Percentiles rank a stretch among this genome's conserved stretches.
Evolutionary conservation across 1,140 invertebrate genomes (phyloP).

Genomic region (Odontomachus brunneus): DNA sequence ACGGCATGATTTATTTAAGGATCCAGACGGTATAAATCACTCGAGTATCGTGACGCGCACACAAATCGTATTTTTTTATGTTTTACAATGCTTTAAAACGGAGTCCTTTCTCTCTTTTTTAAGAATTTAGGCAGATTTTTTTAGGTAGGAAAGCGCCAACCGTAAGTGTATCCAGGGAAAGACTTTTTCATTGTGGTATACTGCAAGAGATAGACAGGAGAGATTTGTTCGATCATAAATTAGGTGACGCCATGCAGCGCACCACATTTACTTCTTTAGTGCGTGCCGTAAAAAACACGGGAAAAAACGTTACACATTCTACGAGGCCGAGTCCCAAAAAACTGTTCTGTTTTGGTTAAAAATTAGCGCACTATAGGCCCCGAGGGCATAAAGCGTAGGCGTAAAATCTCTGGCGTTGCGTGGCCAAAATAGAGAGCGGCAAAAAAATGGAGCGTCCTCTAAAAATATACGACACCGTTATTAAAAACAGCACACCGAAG

Average conservation of each 20-base stretch:
- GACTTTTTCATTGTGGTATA: too few species aligned
- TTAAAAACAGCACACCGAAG: constrained; percentile 80
- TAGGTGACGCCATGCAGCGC: background rate
- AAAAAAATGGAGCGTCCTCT: constrained; percentile 72
- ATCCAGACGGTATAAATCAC: background rate
- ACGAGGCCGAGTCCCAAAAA: constrained; percentile 70
- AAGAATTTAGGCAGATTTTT: too few species aligned
- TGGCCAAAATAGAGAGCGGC: constrained; percentile 20
- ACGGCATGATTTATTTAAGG: constrained; percentile 14
- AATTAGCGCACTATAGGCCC: constrained; percentile 76
- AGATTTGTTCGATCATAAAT: constrained; percentile 43
- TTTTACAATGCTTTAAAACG: background rate
- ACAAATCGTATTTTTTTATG: background rate
- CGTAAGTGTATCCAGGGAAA: too few species aligned
- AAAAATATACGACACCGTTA: constrained; percentile 83
- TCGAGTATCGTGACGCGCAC: background rate
- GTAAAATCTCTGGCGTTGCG: constrained; percentile 50
- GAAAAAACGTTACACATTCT: constrained; percentile 64
- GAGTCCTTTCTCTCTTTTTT: too few species aligned
- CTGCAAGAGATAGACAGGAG: background rate
- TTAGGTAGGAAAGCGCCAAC: too few species aligned
- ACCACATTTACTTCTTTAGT: constrained; percentile 77
- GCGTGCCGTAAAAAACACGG: constrained; percentile 68
- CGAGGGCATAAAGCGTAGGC: constrained; percentile 65
- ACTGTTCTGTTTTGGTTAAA: constrained; percentile 81